Base-by-base conservation (phyloP, 2,888 invertebrate genomes). In the Ormyrus nitidulus region DNA sequence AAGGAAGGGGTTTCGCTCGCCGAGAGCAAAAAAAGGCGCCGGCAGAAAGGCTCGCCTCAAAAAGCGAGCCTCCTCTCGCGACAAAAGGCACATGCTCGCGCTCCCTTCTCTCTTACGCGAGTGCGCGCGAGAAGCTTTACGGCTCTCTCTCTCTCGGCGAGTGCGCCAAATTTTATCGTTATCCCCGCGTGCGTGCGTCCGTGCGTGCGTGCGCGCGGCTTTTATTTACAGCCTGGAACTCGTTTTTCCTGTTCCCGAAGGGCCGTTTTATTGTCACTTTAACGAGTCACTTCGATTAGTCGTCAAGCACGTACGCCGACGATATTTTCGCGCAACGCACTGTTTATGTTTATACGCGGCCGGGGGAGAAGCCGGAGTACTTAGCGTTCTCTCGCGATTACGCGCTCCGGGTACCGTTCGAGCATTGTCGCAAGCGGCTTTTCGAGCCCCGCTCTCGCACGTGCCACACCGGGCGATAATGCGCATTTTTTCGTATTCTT, bases 171-270 rank as follows among this genome's bases (percentile, higher is more conserved):
- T 80, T 75, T 80, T 77, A 77, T 77, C 76, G 76, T 51, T 59
- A 79, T 70, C 75, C 79, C 75, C 76, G 58, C 66, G 71, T 56
- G 58, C 53, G 13, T 34, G 64, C 59, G 19, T 34, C 46, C 61
- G 34, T 56, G 58, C 53, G 13, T 34, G 64, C 59, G 19, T 34
- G n/a, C 65, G 72, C 69, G 51, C 61, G 34, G 64, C 64, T 75
- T 75, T 79, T 79, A 79, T 79, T 79, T 79, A 79, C 79, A 53
- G 74, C 70, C n/a, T 44, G 48, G 76, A 82, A 84, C 83, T 82
- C 83, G 83, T 84, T 84, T 85, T 83, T 85, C 81, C 79, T 82
- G 83, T 81, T 83, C 74, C 82, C 69, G 56, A 34, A 34, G 34
- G 61, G 81, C 59, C 66, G 76, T 75, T 80, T 80, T 72, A 76